These are phyloP conservation scores for Lophius americanus DNA, from an alignment of 2,797 vertebrate genomes.

Conservation along the genomic window DNA sequence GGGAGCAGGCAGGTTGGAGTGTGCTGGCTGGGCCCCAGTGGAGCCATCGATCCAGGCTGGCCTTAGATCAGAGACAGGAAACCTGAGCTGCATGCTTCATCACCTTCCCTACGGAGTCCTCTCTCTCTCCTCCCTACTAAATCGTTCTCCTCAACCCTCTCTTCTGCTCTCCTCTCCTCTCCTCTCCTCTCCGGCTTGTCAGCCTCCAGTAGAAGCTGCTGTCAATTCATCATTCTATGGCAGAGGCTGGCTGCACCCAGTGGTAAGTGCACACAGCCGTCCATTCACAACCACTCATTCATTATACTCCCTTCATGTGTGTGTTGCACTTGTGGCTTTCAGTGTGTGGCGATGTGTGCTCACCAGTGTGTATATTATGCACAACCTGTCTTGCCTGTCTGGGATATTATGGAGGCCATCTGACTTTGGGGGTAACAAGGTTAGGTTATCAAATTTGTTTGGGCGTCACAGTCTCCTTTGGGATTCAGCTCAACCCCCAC, in stretches of 20 bases:
- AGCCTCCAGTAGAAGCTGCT: conserved; percentile 56
- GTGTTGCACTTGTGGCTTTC: conserved; percentile 50
- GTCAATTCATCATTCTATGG: conserved; percentile 74
- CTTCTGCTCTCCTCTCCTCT: conserved; percentile 16
- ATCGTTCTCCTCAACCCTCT: background rate
- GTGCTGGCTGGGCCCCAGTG: conserved; percentile 75
- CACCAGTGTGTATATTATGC: conserved; percentile 61
- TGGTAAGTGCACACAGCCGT: conserved; percentile 76
- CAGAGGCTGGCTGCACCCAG: conserved; percentile 49
- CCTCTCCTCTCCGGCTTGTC: conserved; percentile 42
- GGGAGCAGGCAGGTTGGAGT: conserved; percentile 67
- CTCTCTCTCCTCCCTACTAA: conserved; percentile 46
- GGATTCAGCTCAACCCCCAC: conserved; percentile 63
- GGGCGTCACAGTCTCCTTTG: conserved; percentile 75
- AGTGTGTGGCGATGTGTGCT: conserved; percentile 58
- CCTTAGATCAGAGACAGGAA: conserved; percentile 84
- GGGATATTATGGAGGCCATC: conserved; percentile 66
- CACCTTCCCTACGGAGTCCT: conserved; percentile 78
- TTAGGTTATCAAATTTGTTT: conserved; percentile 81
- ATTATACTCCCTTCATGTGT: conserved; percentile 54
- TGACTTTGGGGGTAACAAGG: conserved; percentile 75
- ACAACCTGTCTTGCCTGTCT: conserved; percentile 64
- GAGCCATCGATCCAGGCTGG: conserved; percentile 81
- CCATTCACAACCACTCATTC: conserved; percentile 79
- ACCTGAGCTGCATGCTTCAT: conserved; percentile 81